phyloP scores from a whole-genome alignment of 1,140 invertebrate genomes.

The Drosophila mauritiana region DNA sequence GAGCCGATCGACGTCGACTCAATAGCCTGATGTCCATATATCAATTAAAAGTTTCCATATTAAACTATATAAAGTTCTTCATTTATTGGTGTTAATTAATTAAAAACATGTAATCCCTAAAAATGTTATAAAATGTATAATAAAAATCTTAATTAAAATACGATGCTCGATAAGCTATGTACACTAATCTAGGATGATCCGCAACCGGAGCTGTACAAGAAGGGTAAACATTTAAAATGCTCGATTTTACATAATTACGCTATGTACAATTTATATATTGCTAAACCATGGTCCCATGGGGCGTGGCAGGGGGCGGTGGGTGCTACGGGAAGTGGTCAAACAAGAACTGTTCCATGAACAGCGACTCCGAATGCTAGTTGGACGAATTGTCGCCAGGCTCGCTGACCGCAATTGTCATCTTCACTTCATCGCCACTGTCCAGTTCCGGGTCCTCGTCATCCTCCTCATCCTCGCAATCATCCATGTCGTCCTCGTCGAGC shows the following conservation, averaged over 20 bases:
- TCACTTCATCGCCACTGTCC: conserved; percentile 88
- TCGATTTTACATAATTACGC: conserved; percentile 39
- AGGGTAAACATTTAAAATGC: conserved; percentile 43
- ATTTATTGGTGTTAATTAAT: conserved; percentile 22
- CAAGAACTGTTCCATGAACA: conserved; percentile 84
- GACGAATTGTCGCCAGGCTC: conserved; percentile 84
- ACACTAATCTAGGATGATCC: conserved; percentile 16
- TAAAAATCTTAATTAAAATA: conserved; percentile 36
- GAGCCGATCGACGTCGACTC: conserved; percentile 6
- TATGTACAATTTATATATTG: conserved; percentile 39
- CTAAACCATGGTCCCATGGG: conserved; percentile 24
- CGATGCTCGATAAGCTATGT: conserved; percentile 24
- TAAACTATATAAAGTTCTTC: not conserved
- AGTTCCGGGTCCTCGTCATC: conserved; percentile 87
- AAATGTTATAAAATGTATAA: conserved; percentile 33
- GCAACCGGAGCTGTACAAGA: conserved; percentile 31
- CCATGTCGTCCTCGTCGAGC: conserved; percentile 57
- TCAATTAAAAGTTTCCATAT: no score
- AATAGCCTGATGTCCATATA: no score
- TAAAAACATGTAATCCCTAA: conserved; percentile 53
- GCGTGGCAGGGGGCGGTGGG: conserved; percentile 26
- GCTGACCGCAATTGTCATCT: conserved; percentile 88
- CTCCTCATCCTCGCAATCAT: conserved; percentile 76
- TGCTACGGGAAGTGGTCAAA: conserved; percentile 78
- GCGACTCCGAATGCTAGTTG: conserved; percentile 84